phyloP scores from a whole-genome alignment of 2,113 vertebrate genomes.

The Barbus barbus region DNA sequence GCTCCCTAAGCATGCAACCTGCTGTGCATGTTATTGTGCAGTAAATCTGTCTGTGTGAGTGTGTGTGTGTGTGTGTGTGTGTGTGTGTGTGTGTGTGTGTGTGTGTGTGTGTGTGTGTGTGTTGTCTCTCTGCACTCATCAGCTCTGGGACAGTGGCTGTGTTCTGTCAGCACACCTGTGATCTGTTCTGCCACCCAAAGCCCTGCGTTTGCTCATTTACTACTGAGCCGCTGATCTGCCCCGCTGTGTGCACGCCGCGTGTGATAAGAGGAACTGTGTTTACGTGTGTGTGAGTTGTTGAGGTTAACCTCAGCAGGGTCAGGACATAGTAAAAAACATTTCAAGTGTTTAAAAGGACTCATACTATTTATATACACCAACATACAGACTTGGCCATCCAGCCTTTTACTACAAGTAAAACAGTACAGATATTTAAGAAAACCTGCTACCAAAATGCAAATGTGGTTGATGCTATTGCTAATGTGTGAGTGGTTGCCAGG shows the following conservation, averaged over 20 bases:
- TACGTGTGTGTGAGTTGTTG: neutral
- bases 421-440: neutral
- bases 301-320: slow-evolving; percentile 33
- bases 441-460: neutral
- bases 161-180: slow-evolving; percentile 44
- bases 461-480: neutral
- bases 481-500: neutral
- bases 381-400: no score
- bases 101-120: neutral
- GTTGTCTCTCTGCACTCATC: slow-evolving; percentile 7
- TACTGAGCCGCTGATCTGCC: slow-evolving; percentile 35
- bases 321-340: slow-evolving; percentile 14
- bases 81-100: no score
- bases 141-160: slow-evolving; percentile 29
- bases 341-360: no score
- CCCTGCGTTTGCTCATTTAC: slow-evolving; percentile 34
- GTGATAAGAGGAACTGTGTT: slow-evolving; percentile 2
- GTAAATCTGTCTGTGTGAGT: neutral
- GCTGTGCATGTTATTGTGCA: neutral
- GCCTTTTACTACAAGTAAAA: neutral
- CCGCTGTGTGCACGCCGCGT: neutral
- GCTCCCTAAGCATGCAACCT: neutral
- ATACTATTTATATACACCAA: no score
- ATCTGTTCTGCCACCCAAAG: slow-evolving; percentile 23
- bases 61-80: no score